Base-by-base conservation (phyloP, 1,140 invertebrate genomes). In the Drosophila takahashii region DNA sequence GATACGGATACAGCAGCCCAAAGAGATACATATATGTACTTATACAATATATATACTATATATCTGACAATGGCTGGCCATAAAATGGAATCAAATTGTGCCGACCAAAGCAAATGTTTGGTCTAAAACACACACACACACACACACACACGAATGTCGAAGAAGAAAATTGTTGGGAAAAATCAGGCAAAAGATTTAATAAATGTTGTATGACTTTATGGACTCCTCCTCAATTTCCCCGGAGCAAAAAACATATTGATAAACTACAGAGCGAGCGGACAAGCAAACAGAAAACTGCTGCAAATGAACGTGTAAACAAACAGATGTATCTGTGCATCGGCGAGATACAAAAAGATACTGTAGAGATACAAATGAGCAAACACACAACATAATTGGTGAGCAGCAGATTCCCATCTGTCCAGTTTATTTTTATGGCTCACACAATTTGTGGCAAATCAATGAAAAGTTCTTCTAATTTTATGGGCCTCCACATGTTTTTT, bases 361-460 rank as follows among this genome's bases (percentile, higher is more conserved):
- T 3, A 2, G 22, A 44, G 77, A 69, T 77, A 64, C 74, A 81
- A 83, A 83, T 79, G 69, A 79, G 73, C 70, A 83, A 83, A 84
- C 76, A 75, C 76, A 75, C 53, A 66, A 80, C 51, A 83, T 77
- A 77, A 77, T 77, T 77, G 54, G 58, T 51, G 44, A 34, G 57
- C 54, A 29, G 52, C 29, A 32, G 1, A 7, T 45, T 34, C 29
- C 11, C 48, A 39, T 52, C 39, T 61, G 45, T 48, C 54, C 66
- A 62, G 81, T 81, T 85, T 85, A 75, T 86, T 86, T 86, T 83
- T 89, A 84, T 87, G 52, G 61, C 79, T 22, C 22, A 48, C 81
- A 85, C 84, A 89, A 84, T 77, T 89, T 89, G 84, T 79, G 84
- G 84, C 84, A 89, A 87, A 87, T 87, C 84, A 87, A 87, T 87